phyloP scores from a whole-genome alignment of 2,113 vertebrate species.

The Megaceryle torquata region DNA sequence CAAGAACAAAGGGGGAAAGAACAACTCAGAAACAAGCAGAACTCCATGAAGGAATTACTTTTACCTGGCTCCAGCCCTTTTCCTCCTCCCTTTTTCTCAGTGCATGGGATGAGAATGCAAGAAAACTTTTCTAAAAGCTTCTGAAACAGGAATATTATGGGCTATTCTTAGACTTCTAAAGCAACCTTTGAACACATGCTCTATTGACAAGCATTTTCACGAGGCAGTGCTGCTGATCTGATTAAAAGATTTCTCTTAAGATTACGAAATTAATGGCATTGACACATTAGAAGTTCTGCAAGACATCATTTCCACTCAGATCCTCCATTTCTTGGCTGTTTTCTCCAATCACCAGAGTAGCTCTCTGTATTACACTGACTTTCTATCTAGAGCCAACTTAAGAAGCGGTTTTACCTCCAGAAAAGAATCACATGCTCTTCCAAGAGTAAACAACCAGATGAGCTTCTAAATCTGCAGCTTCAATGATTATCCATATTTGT shows the following conservation, averaged over 20 bases:
- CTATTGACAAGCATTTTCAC: neutral
- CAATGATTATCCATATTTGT: neutral
- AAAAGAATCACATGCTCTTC: neutral
- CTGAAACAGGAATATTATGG: neutral
- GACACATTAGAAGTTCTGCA: neutral
- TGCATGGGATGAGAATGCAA: neutral
- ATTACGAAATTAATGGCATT: neutral
- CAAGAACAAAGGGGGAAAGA: neutral
- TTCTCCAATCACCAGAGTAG: neutral
- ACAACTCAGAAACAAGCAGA: neutral
- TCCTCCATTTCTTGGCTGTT: neutral
- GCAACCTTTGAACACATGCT: neutral
- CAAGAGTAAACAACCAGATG: neutral
- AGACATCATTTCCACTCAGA: neutral
- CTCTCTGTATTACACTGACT: neutral
- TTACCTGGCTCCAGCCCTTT: neutral
- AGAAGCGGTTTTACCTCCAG: neutral
- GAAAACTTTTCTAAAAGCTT: neutral
- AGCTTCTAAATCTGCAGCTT: neutral
- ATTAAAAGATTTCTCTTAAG: slow-evolving; percentile 3
- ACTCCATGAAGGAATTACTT: neutral
- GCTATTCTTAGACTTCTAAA: neutral
- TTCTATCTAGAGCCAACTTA: neutral
- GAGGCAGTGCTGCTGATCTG: neutral
- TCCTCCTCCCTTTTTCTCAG: neutral